Evolutionary conservation across 2,797 vertebrate genomes (phyloP), one percentile per base, ranked within the genome.

Genomic region (Melanotaenia trifasciata): DNA sequence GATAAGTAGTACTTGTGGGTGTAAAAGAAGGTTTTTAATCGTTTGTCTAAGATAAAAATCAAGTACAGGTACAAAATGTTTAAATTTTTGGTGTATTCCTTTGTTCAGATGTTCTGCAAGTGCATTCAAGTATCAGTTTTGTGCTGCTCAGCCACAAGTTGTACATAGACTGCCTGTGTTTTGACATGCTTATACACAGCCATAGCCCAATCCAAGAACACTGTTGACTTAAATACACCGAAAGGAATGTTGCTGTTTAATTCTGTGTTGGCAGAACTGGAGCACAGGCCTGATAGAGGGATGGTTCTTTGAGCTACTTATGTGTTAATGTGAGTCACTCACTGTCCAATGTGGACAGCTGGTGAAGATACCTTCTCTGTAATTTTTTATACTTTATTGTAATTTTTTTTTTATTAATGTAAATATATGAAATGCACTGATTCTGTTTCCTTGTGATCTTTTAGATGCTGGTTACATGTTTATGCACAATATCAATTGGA

Each of bases 221-320:
- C 65, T 91, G 90, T 90, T 91, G 87, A 89, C 80, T 79, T 72
- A 68, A 83, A 86, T 70, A 22, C 71, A 73, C 61, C 14, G 1
- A 82, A 69, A 82, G 89, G 85, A 92, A 92, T 90, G 89, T 84
- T 87, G 87, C 83, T 84, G 86, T 86, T 84, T 79, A 82, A 66
- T 62, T 64, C 51, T 43, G 67, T 60, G 63, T 67, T 78, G 54
- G 38, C 35, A 38, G 58, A 72, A 70, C 58, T 51, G 57, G 38
- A 73, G 28, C 51, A 35, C 62, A 61, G 57, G 24, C 14, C 33
- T 57, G 57, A 69, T 45, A 38, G 61, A 50, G 26, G 56, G 5
- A 38, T 11, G 3, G 16, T 26, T 73, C 63, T 35, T 45, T 36
- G 53, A 72, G 76, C 72, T 56, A 0, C 45, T 50, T 14, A n/a